Percentiles rank a stretch among this genome's conserved stretches.
Evolutionary conservation across 2,888 invertebrate species (phyloP).

Genomic region (Brachypalpus laphriformis): DNA sequence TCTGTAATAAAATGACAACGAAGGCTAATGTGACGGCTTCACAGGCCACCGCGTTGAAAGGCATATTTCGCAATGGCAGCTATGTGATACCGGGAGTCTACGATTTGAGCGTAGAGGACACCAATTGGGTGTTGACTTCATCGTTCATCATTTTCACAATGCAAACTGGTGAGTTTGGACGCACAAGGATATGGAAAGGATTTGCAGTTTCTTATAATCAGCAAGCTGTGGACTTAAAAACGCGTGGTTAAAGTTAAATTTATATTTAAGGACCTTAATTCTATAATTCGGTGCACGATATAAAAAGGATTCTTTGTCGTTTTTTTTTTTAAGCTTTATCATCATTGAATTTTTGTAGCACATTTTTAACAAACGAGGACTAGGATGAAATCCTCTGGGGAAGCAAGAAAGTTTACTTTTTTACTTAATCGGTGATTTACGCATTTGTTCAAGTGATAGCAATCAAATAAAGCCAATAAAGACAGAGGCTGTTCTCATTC

Average conservation of each 20-base stretch:
- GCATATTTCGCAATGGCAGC: slow-evolving; percentile 80
- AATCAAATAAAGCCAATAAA: too few species aligned
- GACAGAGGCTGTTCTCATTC: not conserved
- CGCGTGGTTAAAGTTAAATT: not conserved
- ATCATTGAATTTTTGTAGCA: too few species aligned
- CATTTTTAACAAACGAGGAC: too few species aligned
- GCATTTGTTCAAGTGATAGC: too few species aligned
- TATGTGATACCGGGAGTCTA: slow-evolving; percentile 85
- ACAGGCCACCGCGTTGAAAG: slow-evolving; percentile 80
- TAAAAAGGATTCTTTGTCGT: too few species aligned
- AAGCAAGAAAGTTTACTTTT: too few species aligned
- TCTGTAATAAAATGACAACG: slow-evolving; percentile 76
- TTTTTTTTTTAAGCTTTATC: too few species aligned
- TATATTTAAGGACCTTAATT: not conserved
- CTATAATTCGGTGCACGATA: too few species aligned
- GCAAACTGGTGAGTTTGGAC: slow-evolving; percentile 89
- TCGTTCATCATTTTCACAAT: slow-evolving; percentile 96
- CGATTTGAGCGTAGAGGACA: slow-evolving; percentile 89
- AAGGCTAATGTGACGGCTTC: slow-evolving; percentile 79
- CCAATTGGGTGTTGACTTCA: slow-evolving; percentile 94
- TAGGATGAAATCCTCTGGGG: too few species aligned
- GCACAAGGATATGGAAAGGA: not conserved
- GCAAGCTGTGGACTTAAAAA: not conserved
- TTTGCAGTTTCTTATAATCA: not conserved
- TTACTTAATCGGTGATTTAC: too few species aligned